These are phyloP conservation scores for Hirtodrosophila cameraria DNA, from an alignment of 2,888 invertebrate genomes.

Conservation along the genomic window DNA sequence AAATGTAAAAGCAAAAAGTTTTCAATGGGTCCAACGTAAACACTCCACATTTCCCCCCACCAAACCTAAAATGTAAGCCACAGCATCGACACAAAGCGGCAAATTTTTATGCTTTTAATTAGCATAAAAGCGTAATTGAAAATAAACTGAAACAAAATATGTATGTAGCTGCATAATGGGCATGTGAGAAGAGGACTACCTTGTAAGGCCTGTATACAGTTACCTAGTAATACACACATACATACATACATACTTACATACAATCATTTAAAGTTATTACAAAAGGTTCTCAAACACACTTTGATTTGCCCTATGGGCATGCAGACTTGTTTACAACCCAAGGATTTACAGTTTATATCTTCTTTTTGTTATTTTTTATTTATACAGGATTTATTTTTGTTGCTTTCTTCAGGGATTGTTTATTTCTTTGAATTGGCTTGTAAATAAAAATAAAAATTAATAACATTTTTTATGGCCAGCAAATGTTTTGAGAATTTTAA, in stretches of 20 bases:
- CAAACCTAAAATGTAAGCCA: conserved; percentile 20
- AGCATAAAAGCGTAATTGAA: conserved; percentile 75
- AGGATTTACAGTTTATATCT: conserved; percentile 6
- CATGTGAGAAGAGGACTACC: conserved; percentile 12
- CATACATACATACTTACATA: neutral
- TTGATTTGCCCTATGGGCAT: conserved; percentile 1
- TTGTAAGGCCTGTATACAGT: neutral
- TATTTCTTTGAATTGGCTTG: neutral
- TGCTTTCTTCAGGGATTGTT: neutral
- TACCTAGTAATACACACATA: conserved; percentile 5
- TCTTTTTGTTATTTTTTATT: too few relatives aligned
- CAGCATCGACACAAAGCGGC: conserved; percentile 34
- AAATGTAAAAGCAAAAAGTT: conserved; percentile 35
- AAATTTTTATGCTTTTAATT: conserved; percentile 68
- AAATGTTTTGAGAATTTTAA: neutral
- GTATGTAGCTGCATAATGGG: conserved; percentile 8
- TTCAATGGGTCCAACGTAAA: conserved; percentile 8
- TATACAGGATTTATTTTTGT: conserved; percentile 21
- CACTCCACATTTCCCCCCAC: neutral
- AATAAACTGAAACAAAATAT: conserved; percentile 66
- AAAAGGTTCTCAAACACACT: neutral
- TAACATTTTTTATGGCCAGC: neutral
- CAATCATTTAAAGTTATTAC: neutral
- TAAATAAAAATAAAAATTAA: neutral
- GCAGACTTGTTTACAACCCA: neutral